These are phyloP conservation scores for Clinocottus analis DNA, from an alignment of 2,113 vertebrate genomes.

Conservation along the genomic window DNA sequence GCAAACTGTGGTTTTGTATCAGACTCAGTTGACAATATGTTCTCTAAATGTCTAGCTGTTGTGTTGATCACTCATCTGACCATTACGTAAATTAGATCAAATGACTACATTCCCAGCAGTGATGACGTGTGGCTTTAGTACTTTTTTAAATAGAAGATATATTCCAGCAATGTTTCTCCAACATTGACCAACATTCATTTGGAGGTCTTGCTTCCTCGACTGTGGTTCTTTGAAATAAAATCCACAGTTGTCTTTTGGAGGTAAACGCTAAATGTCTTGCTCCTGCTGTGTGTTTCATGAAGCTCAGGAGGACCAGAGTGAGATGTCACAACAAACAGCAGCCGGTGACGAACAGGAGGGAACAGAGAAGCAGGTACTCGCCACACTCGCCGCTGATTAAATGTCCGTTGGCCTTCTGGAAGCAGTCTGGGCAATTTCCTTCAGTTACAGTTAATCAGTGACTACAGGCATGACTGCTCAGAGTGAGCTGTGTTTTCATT, in stretches of 20 bases:
- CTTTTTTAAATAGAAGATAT: not conserved
- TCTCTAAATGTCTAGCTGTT: slow-evolving; percentile 44
- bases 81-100: not conserved
- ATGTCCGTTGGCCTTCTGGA: slow-evolving; percentile 45
- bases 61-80: not conserved
- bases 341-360: slow-evolving; percentile 53
- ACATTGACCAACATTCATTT: not conserved
- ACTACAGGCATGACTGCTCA: slow-evolving; percentile 62
- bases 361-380: slow-evolving; percentile 52
- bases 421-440: slow-evolving; percentile 42
- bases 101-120: not conserved
- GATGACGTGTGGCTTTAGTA: not conserved
- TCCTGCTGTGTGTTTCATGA: slow-evolving; percentile 22
- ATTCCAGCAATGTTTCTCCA: not conserved
- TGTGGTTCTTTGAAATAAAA: slow-evolving; percentile 23
- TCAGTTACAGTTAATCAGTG: slow-evolving; percentile 68
- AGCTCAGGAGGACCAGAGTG: slow-evolving; percentile 66
- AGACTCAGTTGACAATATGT: slow-evolving; percentile 66
- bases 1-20: slow-evolving; percentile 85
- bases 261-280: not conserved
- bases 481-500: slow-evolving; percentile 62
- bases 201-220: not conserved
- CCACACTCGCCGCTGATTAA: slow-evolving; percentile 23
- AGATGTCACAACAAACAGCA: slow-evolving; percentile 48
- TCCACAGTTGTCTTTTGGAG: not conserved